These are phyloP conservation scores for Cossypha heuglini DNA, from an alignment of 2,797 vertebrate species.

Conservation along the genomic window DNA sequence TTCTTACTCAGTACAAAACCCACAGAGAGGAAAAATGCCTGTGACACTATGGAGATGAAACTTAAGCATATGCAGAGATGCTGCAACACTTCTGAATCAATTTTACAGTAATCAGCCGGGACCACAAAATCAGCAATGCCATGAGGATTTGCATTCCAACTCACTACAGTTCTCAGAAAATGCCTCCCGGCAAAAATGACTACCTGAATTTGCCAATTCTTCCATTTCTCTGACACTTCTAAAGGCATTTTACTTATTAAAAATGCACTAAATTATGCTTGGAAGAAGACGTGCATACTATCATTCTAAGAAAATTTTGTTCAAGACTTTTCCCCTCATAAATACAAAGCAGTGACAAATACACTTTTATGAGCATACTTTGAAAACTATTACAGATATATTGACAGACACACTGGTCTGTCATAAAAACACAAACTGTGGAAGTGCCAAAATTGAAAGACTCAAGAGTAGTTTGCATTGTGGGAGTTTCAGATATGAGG, in stretches of 20 bases:
- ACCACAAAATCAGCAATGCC: slow-evolving; percentile 44
- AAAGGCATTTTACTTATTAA: not conserved
- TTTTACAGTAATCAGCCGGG: slow-evolving; percentile 27
- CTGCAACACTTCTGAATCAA: slow-evolving; percentile 28
- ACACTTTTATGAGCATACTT: not conserved
- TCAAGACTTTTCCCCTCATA: not conserved
- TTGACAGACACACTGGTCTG: not conserved
- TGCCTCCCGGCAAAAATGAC: slow-evolving; percentile 8
- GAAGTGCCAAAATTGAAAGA: not conserved
- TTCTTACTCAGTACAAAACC: not conserved
- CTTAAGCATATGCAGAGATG: slow-evolving; percentile 40
- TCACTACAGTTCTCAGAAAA: slow-evolving; percentile 16
- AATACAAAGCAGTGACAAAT: not conserved
- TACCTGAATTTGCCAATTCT: slow-evolving; percentile 41
- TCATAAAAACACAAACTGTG: not conserved
- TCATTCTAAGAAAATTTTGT: not conserved
- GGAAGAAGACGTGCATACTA: not conserved
- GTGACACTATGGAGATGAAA: slow-evolving; percentile 14
- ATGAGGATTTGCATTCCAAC: slow-evolving; percentile 32
- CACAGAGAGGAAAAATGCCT: not conserved
- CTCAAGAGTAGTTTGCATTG: not conserved
- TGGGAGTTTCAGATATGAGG: not conserved
- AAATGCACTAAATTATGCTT: not conserved
- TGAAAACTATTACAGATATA: not conserved
- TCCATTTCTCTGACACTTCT: not conserved